Evolutionary conservation across 1,140 invertebrate species (phyloP), one percentile per base, ranked within the genome.

Genomic region (Heliconius hewitsoni): DNA sequence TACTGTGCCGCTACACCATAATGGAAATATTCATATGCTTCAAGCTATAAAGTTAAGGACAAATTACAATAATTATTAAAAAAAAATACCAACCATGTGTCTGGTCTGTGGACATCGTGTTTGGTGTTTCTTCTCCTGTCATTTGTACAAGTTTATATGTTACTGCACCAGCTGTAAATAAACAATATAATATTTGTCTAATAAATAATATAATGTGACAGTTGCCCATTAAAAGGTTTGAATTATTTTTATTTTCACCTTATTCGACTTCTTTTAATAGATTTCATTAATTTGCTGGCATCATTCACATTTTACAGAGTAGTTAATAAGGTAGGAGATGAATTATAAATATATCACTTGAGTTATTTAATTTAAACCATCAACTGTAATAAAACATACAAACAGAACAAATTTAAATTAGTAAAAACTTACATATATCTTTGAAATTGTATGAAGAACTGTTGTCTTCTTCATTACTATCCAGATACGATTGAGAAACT

Each of bases 141-240:
- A 91, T 87, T 82, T 87, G 86, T 19, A 93, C 87, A 75, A 93
- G 79, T 84, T 91, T 93, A 76, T 93, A 93, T 76, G 90, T 90
- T 23, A 93, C 86, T 70, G 84, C 82, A 9, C 90, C 87, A 83
- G 88, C 90, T 93, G 80, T 52, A 88, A 90, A 73, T n/a, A 27
- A 30, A 30, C 9, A 30, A 27, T 60, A 60, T 27, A n/a, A 11
- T 13, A 37, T 37, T 30, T 66, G n/a, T 55, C 18, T 60, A 23
- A 60, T 16, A 66, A 52, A 18, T 52, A 19, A 8, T 19, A 2
- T 19, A 52, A 18, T 52, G 4, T 52, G 50, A 19, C 5, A 19
- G 50, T 19, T 52, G 50, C 50, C 50, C 16, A 52, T 19, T 52
- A 5, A 19, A 19, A 52, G 50, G 18, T 19, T 52, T 19, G 50